Evolutionary conservation across 1,140 invertebrate species (phyloP).

Genomic region (Chymomyza costata): DNA sequence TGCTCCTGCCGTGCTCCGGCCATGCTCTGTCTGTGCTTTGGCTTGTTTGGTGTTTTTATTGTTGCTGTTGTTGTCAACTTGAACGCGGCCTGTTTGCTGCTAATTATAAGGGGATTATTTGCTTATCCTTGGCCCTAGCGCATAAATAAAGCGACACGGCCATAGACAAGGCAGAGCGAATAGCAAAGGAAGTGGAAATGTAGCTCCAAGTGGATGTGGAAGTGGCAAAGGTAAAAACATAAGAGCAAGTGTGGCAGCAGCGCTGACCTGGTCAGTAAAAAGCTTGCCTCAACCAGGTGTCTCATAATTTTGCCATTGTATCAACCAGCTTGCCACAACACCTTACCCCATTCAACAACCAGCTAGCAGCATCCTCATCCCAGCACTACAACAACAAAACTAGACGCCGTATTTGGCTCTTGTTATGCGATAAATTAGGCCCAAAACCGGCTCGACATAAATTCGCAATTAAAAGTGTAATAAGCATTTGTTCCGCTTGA

Average conservation of each 20-base stretch:
- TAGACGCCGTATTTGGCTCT: neutral
- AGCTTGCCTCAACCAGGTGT: neutral
- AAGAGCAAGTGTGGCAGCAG: too few relatives aligned
- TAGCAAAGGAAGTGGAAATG: too few relatives aligned
- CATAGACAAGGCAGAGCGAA: too few relatives aligned
- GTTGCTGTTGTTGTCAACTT: too few relatives aligned
- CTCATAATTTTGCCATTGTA: neutral
- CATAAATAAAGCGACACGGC: constrained; percentile 29
- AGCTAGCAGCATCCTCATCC: too few relatives aligned
- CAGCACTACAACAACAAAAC: too few relatives aligned
- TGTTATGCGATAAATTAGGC: constrained; percentile 41
- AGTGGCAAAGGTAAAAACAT: too few relatives aligned
- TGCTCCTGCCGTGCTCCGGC: neutral
- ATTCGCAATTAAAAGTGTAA: constrained; percentile 59
- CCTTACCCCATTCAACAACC: neutral
- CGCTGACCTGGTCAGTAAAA: too few relatives aligned
- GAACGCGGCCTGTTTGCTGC: constrained; percentile 34
- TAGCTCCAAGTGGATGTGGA: too few relatives aligned
- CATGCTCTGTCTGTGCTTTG: too few relatives aligned
- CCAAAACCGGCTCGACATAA: constrained; percentile 32
- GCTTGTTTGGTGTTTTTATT: constrained; percentile 20
- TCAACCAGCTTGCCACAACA: neutral
- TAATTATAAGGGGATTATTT: constrained; percentile 62
- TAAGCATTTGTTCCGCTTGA: constrained; percentile 52
- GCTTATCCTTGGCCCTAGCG: constrained; percentile 44